Evolutionary conservation across 2,797 vertebrate genomes (phyloP).

Genomic region (Synanceia verrucosa): DNA sequence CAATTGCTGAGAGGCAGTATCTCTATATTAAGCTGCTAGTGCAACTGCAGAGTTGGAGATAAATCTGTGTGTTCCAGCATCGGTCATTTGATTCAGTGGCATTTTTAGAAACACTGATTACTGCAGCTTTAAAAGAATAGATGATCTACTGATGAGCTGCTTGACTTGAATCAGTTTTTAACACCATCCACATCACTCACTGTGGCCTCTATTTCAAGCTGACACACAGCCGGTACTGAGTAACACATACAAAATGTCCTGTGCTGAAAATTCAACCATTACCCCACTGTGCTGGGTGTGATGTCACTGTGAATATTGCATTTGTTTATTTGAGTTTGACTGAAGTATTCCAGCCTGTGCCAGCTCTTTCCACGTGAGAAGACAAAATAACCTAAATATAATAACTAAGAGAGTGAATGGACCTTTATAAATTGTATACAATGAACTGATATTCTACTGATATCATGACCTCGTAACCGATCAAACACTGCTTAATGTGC

Average conservation of each 20-base stretch:
- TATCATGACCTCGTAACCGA: no score
- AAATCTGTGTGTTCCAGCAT: neutral
- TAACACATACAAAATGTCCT: neutral
- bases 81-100: neutral
- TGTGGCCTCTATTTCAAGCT: neutral
- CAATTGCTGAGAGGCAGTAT: neutral
- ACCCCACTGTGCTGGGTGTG: neutral
- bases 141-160: neutral
- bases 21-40: neutral
- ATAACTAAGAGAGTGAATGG: neutral
- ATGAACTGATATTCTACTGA: neutral
- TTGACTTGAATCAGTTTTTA: neutral
- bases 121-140: neutral
- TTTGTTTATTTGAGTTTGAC: neutral
- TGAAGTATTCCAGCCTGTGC: neutral
- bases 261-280: neutral
- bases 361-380: neutral
- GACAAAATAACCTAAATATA: neutral
- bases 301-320: neutral
- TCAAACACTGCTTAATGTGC: no score
- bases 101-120: neutral
- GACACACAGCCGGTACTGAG: neutral
- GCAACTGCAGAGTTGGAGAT: neutral
- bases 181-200: neutral
- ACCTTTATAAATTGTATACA: neutral